Percentiles rank a stretch among this genome's conserved stretches.
Evolutionary conservation across 2,888 invertebrate species (phyloP).

Genomic region (Ellobium chinense): DNA sequence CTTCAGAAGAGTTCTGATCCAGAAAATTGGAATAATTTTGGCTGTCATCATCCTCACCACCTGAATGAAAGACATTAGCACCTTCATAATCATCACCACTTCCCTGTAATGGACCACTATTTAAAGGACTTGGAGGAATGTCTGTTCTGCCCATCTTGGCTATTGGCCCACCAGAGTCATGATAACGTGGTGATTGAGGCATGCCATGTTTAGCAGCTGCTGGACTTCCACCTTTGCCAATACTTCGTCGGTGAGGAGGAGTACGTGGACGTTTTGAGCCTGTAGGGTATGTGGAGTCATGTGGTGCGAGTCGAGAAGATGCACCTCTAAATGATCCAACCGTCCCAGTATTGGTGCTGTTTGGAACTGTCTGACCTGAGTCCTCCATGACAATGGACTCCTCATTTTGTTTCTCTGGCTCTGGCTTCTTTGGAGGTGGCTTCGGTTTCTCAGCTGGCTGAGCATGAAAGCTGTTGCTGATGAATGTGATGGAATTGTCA

Average conservation of each 20-base stretch:
- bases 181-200: conserved; percentile 40
- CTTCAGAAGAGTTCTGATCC: conserved; percentile 40
- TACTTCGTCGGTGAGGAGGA: conserved; percentile 27
- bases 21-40: conserved; percentile 37
- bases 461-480: conserved; percentile 55
- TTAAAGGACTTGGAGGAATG: conserved; percentile 26
- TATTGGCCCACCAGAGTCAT: conserved; percentile 39
- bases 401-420: conserved; percentile 43
- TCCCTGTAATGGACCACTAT: conserved; percentile 6
- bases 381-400: conserved; percentile 36
- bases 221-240: conserved; percentile 6
- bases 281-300: conserved; percentile 26
- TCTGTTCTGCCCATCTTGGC: conserved; percentile 38
- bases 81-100: conserved; percentile 38
- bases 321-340: conserved; percentile 37
- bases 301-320: conserved; percentile 2
- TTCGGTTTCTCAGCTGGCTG: conserved; percentile 49
- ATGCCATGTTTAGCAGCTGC: conserved; percentile 23
- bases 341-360: conserved; percentile 49
- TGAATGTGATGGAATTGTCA: conserved; percentile 54
- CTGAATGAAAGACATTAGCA: conserved; percentile 44
- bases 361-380: conserved; percentile 41
- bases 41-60: conserved; percentile 40
- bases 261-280: conserved; percentile 41
- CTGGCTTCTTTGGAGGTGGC: conserved; percentile 39